phyloP scores from a whole-genome alignment of 2,113 vertebrate genomes.

The Dicaeum eximium region DNA sequence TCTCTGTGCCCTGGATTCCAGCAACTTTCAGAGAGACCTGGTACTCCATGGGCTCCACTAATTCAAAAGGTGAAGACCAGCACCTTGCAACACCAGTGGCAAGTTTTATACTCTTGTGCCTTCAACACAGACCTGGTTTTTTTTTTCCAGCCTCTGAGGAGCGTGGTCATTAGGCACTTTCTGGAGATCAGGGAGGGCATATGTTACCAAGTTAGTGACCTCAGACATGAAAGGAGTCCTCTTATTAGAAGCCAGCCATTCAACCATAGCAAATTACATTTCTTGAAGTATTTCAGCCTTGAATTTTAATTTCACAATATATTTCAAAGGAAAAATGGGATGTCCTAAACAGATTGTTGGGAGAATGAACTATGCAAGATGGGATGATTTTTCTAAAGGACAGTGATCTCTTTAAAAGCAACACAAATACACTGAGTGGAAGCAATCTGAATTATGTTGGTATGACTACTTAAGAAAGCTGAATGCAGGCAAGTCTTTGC shows the following conservation, averaged over 20 bases:
- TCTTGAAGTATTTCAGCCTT: constrained; percentile 7
- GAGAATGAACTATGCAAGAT: background rate
- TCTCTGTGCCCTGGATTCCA: too few species aligned
- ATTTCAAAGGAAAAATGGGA: background rate
- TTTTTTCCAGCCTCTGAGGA: background rate
- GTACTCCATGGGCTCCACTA: background rate
- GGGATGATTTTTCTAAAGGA: background rate
- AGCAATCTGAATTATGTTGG: background rate
- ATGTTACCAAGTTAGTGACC: background rate
- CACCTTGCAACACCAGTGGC: background rate
- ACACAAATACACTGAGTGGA: background rate
- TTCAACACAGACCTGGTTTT: background rate
- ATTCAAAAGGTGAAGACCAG: background rate
- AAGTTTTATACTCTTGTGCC: background rate
- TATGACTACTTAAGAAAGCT: background rate
- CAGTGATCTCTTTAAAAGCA: background rate
- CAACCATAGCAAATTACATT: background rate
- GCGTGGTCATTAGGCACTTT: background rate
- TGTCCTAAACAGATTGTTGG: background rate
- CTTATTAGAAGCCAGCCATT: background rate
- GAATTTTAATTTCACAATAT: background rate
- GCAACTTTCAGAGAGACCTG: background rate
- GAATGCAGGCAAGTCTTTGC: background rate
- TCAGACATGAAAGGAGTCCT: background rate
- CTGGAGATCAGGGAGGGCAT: background rate